Conservation (phyloP, 2,888 invertebrate genomes). For the Melieria crassipennis region DNA sequence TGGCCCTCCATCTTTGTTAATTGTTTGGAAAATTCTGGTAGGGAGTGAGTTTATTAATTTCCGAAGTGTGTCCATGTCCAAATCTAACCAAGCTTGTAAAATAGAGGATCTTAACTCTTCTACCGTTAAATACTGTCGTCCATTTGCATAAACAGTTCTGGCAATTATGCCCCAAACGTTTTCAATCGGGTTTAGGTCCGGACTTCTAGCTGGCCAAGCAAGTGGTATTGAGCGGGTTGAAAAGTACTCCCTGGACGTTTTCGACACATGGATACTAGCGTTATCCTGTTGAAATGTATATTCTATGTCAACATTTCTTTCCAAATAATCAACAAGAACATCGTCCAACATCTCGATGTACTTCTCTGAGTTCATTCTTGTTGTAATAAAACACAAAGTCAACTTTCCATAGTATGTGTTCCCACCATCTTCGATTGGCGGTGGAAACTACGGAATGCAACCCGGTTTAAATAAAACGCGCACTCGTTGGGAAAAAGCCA, state of each 20-base stretch:
- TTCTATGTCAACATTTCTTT: neutral
- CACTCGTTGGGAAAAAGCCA: too few species aligned
- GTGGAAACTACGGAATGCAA: too few species aligned
- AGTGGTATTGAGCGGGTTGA: neutral
- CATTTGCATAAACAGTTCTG: too few species aligned
- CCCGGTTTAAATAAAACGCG: too few species aligned
- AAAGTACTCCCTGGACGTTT: neutral
- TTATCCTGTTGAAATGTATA: neutral
- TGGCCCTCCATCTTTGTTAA: neutral
- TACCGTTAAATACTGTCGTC: too few species aligned
- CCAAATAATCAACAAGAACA: neutral
- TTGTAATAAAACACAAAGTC: neutral
- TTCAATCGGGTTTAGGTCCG: neutral
- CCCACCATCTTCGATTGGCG: too few species aligned
- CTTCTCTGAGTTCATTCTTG: neutral
- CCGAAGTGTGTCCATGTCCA: neutral
- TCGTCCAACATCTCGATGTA: neutral
- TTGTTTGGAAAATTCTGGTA: neutral
- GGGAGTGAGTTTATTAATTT: neutral
- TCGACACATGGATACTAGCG: neutral
- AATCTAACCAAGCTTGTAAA: neutral
- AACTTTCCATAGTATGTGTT: too few species aligned
- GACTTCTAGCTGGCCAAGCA: too few species aligned
- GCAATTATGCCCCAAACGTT: neutral
- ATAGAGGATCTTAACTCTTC: neutral